phyloP scores from a whole-genome alignment of 1,140 invertebrate species.

The Drosophila teissieri region DNA sequence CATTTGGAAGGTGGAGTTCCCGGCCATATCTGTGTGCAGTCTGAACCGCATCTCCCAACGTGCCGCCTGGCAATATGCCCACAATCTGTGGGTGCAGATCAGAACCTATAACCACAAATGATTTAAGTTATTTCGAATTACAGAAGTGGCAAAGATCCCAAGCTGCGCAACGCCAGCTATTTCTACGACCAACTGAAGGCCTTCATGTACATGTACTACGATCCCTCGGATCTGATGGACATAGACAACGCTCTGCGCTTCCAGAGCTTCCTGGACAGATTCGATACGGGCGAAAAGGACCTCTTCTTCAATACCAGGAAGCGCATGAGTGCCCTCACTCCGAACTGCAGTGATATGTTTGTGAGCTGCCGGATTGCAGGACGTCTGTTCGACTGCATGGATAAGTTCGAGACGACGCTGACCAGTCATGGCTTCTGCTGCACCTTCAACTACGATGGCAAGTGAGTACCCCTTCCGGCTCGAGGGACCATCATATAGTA shows the following conservation, averaged over 20 bases:
- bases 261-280: slow-evolving; percentile 66
- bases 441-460: slow-evolving; percentile 65
- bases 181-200: slow-evolving; percentile 59
- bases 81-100: slow-evolving; percentile 84
- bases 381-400: slow-evolving; percentile 48
- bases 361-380: slow-evolving; percentile 64
- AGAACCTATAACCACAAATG: no score
- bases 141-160: slow-evolving; percentile 67
- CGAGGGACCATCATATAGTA: not conserved
- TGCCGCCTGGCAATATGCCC: slow-evolving; percentile 85
- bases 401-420: slow-evolving; percentile 53
- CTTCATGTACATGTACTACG: slow-evolving; percentile 57
- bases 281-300: slow-evolving; percentile 58
- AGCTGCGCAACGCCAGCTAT: slow-evolving; percentile 37
- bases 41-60: slow-evolving; percentile 86
- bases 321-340: slow-evolving; percentile 59
- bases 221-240: slow-evolving; percentile 33
- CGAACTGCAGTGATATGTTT: slow-evolving; percentile 71
- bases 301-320: slow-evolving; percentile 67
- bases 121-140: no score
- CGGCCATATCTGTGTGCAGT: slow-evolving; percentile 86
- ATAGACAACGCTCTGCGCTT: slow-evolving; percentile 58
- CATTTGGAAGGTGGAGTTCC: slow-evolving; percentile 86
- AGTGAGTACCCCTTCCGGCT: not conserved
- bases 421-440: slow-evolving; percentile 69